Conservation (phyloP, 92 coral and sea anemone genomes). For the Nematostella vectensis region DNA sequence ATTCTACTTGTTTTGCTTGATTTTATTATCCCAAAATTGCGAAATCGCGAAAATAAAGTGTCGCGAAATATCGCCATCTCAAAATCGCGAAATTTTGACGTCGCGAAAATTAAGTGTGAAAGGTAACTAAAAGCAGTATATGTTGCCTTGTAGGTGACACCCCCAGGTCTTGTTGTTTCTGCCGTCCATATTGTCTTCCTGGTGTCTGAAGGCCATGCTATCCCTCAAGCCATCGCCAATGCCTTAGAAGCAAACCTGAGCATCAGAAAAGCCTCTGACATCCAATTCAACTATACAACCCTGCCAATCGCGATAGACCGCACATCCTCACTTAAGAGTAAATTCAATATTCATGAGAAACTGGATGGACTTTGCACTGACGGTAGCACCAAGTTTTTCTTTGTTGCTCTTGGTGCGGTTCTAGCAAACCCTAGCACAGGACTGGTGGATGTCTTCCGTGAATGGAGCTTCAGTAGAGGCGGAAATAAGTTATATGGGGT, state of each 20-base stretch:
- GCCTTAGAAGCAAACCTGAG: slow-evolving; percentile 70
- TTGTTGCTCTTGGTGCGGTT: slow-evolving; percentile 65
- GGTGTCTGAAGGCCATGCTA: slow-evolving; percentile 16
- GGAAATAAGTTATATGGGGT: slow-evolving; percentile 57
- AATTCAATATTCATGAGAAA: slow-evolving; percentile 36
- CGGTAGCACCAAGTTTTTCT: slow-evolving; percentile 46
- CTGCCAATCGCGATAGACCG: slow-evolving; percentile 32
- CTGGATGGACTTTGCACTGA: slow-evolving; percentile 23
- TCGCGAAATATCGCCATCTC: no score
- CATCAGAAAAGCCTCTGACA: slow-evolving; percentile 81
- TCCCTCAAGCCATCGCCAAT: slow-evolving; percentile 41
- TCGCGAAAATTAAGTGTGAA: no score
- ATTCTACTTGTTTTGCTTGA: no score
- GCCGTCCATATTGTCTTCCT: slow-evolving; percentile 67
- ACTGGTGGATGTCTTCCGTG: slow-evolving; percentile 37
- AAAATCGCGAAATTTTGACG: no score
- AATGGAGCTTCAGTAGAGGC: slow-evolving; percentile 47
- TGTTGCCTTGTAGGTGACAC: slow-evolving; percentile 86
- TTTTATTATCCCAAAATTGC: no score
- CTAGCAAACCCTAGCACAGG: slow-evolving; percentile 72
- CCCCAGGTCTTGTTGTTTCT: slow-evolving; percentile 80
- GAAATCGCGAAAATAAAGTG: no score
- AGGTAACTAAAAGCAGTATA: no score
- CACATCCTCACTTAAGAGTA: slow-evolving; percentile 17
- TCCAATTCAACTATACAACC: slow-evolving; percentile 54